These are phyloP conservation scores for Cylindroiulus punctatus DNA, from an alignment of 2,888 invertebrate species.

Conservation along the genomic window DNA sequence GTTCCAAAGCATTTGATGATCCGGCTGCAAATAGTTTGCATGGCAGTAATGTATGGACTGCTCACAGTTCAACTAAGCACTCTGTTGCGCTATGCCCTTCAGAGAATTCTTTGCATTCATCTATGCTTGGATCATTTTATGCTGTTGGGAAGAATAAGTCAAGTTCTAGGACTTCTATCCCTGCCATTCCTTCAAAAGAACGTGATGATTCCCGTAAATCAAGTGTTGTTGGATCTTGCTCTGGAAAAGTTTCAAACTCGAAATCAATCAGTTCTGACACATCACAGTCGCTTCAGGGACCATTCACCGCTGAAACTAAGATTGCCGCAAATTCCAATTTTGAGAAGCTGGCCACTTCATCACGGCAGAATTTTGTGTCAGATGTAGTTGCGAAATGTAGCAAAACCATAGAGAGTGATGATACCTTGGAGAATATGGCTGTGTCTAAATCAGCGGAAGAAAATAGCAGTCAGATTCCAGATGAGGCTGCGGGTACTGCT, in stretches of 20 bases:
- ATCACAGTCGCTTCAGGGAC: too few species aligned
- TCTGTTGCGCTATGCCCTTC: neutral
- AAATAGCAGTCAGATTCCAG: neutral
- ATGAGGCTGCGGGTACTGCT: neutral
- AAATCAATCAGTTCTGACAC: neutral
- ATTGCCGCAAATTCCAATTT: too few species aligned
- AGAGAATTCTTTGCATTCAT: neutral
- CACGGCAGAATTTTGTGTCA: too few species aligned
- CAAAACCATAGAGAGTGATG: too few species aligned
- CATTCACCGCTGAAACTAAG: too few species aligned
- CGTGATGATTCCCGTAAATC: neutral
- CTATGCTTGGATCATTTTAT: neutral
- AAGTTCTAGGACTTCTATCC: neutral
- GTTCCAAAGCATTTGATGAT: neutral
- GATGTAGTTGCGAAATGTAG: too few species aligned
- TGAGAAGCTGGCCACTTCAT: too few species aligned
- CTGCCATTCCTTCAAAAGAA: too few species aligned
- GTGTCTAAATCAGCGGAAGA: neutral
- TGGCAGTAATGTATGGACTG: neutral
- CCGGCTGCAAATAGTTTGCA: neutral
- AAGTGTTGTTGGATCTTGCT: neutral
- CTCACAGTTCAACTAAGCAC: neutral
- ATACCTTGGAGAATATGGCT: neutral
- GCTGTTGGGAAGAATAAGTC: too few species aligned
- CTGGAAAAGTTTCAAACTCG: neutral